Conservation (phyloP, 2,113 vertebrate genomes). For the Hippocampus abdominalis region DNA sequence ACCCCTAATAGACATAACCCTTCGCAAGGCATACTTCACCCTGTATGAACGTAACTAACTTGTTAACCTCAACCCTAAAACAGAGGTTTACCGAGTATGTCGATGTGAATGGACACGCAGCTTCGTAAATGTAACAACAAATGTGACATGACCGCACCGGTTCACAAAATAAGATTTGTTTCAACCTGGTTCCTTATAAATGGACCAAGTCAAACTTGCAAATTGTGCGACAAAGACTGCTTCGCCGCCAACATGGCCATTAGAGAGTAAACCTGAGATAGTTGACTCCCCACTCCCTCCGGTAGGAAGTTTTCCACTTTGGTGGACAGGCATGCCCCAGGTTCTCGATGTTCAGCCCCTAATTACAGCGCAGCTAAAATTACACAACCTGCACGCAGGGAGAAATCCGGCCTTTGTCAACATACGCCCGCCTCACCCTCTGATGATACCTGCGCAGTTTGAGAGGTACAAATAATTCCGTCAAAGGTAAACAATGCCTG, state of each 20-base stretch:
- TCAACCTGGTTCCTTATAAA: not conserved
- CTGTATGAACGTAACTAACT: not conserved
- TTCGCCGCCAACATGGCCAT: not conserved
- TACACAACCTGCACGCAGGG: slow-evolving; percentile 54
- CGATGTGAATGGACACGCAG: not conserved
- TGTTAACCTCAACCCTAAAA: not conserved
- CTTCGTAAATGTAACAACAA: not conserved
- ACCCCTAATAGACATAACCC: not conserved
- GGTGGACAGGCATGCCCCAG: slow-evolving; percentile 67
- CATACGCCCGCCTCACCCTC: slow-evolving; percentile 61
- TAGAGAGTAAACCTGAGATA: slow-evolving; percentile 5
- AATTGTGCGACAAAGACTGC: not conserved
- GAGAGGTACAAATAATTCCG: slow-evolving; percentile 78
- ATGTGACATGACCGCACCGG: not conserved
- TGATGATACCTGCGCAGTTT: slow-evolving; percentile 69
- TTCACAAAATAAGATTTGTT: not conserved
- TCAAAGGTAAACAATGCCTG: slow-evolving; percentile 75
- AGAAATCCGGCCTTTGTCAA: slow-evolving; percentile 70
- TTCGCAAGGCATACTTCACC: not conserved
- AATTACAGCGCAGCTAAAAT: slow-evolving; percentile 79
- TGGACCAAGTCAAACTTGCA: not conserved
- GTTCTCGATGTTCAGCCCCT: slow-evolving; percentile 70
- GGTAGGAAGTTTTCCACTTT: slow-evolving; percentile 46
- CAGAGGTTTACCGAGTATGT: not conserved
- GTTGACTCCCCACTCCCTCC: slow-evolving; percentile 43